Evolutionary conservation across 2,888 invertebrate species (phyloP).

Genomic region (Pyrocoelia pectoralis): DNA sequence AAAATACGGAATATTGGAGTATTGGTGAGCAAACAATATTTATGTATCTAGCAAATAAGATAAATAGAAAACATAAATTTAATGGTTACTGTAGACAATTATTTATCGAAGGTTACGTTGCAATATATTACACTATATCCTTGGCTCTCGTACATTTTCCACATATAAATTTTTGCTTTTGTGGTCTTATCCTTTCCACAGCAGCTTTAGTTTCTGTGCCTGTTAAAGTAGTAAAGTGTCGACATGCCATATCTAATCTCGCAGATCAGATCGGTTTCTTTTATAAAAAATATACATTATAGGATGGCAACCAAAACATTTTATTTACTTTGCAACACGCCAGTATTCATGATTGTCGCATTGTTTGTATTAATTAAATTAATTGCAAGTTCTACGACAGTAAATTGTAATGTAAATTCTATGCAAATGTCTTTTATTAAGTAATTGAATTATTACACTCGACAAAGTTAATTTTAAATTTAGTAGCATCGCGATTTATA

Average conservation of each 20-base stretch:
- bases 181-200: constrained; percentile 20
- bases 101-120: constrained; percentile 31
- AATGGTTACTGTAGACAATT: constrained; percentile 31
- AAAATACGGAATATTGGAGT: constrained; percentile 8
- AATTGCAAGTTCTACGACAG: constrained; percentile 7
- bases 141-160: constrained; percentile 19
- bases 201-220: constrained; percentile 18
- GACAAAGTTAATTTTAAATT: constrained; percentile 8
- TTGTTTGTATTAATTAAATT: constrained; percentile 23
- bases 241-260: constrained; percentile 33
- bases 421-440: constrained; percentile 15
- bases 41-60: constrained; percentile 27
- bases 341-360: constrained; percentile 19
- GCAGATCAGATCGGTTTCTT: constrained; percentile 25
- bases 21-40: constrained; percentile 26
- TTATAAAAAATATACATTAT: constrained; percentile 24
- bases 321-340: constrained; percentile 15
- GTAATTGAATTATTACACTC: constrained; percentile 7
- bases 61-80: constrained; percentile 36
- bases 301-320: constrained; percentile 11
- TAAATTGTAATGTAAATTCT: constrained; percentile 11
- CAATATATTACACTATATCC: constrained; percentile 17
- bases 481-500: background rate
- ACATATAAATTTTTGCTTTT: constrained; percentile 21
- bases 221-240: constrained; percentile 31